Conservation (phyloP, 1,140 invertebrate species). For the Yoshiicerus persimilis region DNA sequence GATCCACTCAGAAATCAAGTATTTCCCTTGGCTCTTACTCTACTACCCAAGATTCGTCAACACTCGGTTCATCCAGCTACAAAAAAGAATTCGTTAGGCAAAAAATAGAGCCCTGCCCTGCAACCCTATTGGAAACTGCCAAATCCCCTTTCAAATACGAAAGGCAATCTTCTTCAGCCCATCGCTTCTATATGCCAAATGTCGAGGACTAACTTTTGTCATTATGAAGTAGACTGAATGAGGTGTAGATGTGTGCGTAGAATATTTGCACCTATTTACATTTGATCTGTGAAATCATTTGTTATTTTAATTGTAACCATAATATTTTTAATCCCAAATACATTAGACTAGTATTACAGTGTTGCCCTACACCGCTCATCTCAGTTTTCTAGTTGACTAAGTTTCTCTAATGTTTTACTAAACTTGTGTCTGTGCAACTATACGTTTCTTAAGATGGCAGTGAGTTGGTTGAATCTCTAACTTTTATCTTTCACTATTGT, state of each 20-base stretch:
- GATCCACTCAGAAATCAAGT: slow-evolving; percentile 41
- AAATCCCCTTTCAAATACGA: slow-evolving; percentile 43
- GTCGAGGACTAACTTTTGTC: slow-evolving; percentile 38
- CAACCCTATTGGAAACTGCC: slow-evolving; percentile 39
- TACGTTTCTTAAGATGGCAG: too few species aligned
- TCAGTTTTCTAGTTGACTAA: too few species aligned
- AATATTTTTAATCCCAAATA: too few species aligned
- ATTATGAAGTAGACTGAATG: background rate
- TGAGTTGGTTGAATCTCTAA: too few species aligned
- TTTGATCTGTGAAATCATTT: too few species aligned
- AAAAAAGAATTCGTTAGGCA: slow-evolving; percentile 35
- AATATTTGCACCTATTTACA: background rate
- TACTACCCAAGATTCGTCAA: background rate
- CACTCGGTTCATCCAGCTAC: slow-evolving; percentile 33
- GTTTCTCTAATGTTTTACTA: too few species aligned
- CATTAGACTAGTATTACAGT: too few species aligned
- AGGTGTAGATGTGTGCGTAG: background rate
- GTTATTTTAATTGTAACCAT: too few species aligned
- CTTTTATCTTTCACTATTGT: background rate
- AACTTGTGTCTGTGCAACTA: too few species aligned
- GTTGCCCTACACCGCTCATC: too few species aligned
- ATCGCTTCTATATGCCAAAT: slow-evolving; percentile 47
- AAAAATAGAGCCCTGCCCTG: slow-evolving; percentile 46
- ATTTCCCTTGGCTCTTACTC: slow-evolving; percentile 45
- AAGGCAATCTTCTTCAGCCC: slow-evolving; percentile 41